Evolutionary conservation across 2,113 vertebrate species (phyloP).

Genomic region (Eonycteris spelaea): DNA sequence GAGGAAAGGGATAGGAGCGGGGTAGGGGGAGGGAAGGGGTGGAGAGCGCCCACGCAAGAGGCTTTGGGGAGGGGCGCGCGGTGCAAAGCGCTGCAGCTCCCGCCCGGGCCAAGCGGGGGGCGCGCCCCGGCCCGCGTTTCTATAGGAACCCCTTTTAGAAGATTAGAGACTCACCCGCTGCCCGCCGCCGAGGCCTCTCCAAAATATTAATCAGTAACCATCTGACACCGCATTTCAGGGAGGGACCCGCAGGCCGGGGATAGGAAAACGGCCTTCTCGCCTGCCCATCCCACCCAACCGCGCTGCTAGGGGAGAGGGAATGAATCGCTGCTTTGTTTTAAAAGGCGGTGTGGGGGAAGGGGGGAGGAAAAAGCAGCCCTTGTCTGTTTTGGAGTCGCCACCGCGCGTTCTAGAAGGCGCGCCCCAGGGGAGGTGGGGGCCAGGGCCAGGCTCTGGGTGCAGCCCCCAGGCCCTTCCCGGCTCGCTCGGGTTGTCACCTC

Average conservation of each 20-base stretch:
- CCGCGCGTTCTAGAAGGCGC: constrained; percentile 40
- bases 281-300: constrained; percentile 61
- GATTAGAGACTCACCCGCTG: constrained; percentile 68
- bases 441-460: constrained; percentile 32
- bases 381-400: constrained; percentile 58
- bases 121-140: constrained; percentile 61
- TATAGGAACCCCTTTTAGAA: constrained; percentile 73
- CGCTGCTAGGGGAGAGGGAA: constrained; percentile 45
- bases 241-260: constrained; percentile 60
- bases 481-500: constrained; percentile 61
- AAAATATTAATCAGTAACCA: constrained; percentile 77
- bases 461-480: constrained; percentile 23
- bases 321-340: constrained; percentile 73
- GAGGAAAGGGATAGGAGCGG: neutral
- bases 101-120: neutral
- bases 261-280: constrained; percentile 62
- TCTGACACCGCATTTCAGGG: constrained; percentile 64
- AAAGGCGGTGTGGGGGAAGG: neutral
- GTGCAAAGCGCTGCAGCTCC: neutral
- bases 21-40: neutral
- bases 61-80: constrained; percentile 57
- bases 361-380: neutral
- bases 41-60: constrained; percentile 45
- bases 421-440: constrained; percentile 27
- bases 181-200: constrained; percentile 69